Conservation (phyloP, 1,140 invertebrate species). For the Colletes gigas region DNA sequence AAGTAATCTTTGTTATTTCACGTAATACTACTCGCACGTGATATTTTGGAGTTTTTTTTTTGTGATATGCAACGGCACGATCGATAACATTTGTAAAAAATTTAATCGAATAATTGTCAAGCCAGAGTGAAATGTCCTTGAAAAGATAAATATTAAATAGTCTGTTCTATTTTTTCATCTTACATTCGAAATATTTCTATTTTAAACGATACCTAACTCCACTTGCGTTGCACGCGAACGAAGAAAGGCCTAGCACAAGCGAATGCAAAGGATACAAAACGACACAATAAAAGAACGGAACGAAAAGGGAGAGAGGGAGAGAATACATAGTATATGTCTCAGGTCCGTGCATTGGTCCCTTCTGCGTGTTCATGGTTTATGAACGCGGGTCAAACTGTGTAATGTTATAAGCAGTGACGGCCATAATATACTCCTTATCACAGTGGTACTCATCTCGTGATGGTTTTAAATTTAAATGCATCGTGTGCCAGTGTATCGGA, state of each 20-base stretch:
- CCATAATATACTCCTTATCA: slow-evolving; percentile 67
- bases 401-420: slow-evolving; percentile 56
- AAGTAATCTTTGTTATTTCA: background rate
- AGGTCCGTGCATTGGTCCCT: background rate
- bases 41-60: background rate
- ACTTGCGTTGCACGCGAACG: background rate
- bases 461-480: slow-evolving; percentile 15
- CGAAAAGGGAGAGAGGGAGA: background rate
- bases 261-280: slow-evolving; percentile 9
- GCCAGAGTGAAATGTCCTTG: background rate
- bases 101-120: no score
- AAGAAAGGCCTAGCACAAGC: slow-evolving; percentile 5
- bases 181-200: background rate
- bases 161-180: no score
- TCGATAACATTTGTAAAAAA: no score
- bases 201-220: background rate
- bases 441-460: slow-evolving; percentile 63
- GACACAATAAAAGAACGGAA: slow-evolving; percentile 8
- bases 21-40: no score
- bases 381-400: slow-evolving; percentile 50
- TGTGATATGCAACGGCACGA: background rate
- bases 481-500: slow-evolving; percentile 12
- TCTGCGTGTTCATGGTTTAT: slow-evolving; percentile 39
- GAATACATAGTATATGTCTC: background rate
- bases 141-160: background rate